These are phyloP conservation scores for Drosophila tristis DNA, from an alignment of 1,140 invertebrate species.

Conservation along the genomic window DNA sequence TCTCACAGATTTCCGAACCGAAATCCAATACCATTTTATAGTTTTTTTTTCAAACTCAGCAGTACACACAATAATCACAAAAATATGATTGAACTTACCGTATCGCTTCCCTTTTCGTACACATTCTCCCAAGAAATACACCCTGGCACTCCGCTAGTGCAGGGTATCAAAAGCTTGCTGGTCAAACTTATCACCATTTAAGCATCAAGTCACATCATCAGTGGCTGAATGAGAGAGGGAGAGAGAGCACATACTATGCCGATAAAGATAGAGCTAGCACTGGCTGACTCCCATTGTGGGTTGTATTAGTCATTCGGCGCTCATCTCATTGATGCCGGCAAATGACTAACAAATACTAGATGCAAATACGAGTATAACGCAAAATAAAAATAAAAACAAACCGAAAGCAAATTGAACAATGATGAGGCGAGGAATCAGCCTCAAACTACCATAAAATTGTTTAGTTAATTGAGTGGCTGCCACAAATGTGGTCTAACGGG, in stretches of 20 bases:
- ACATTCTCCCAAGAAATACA: neutral
- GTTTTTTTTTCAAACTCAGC: too few relatives aligned
- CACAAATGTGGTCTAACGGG: constrained; percentile 24
- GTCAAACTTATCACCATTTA: constrained; percentile 30
- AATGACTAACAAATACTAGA: constrained; percentile 42
- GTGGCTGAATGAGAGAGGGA: constrained; percentile 1
- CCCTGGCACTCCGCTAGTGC: neutral
- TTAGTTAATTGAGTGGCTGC: constrained; percentile 25
- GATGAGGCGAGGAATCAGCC: constrained; percentile 4
- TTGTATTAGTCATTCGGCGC: constrained; percentile 54
- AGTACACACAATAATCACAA: too few relatives aligned
- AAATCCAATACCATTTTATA: too few relatives aligned
- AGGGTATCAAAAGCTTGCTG: constrained; percentile 13
- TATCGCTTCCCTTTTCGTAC: too few relatives aligned
- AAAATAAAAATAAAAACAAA: too few relatives aligned
- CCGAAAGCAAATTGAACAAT: constrained; percentile 29
- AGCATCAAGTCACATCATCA: constrained; percentile 24
- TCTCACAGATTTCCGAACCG: too few relatives aligned
- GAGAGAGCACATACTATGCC: neutral
- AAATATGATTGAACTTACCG: too few relatives aligned
- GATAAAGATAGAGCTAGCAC: neutral
- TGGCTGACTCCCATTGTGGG: constrained; percentile 6
- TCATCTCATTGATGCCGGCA: constrained; percentile 35
- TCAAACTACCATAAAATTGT: constrained; percentile 39
- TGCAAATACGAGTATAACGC: neutral